phyloP scores from a whole-genome alignment of 2,888 invertebrate species.

The Ellobium chinense region DNA sequence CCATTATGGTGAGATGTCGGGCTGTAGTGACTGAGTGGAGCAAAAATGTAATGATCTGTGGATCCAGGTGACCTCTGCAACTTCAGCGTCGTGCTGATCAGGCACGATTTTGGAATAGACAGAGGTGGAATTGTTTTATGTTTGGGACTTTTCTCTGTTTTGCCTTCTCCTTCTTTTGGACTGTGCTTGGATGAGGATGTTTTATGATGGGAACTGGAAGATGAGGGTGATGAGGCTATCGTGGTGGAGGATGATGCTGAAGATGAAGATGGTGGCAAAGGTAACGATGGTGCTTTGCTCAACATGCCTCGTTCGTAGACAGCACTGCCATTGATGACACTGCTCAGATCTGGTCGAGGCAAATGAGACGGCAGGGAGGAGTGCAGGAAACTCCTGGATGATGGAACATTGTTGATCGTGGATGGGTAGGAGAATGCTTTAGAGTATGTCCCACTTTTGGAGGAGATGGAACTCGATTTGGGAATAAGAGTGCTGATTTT shows the following conservation, averaged over 20 bases:
- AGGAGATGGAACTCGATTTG: slow-evolving; percentile 35
- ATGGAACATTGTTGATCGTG: slow-evolving; percentile 37
- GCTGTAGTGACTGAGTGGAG: not conserved
- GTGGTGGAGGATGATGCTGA: not conserved
- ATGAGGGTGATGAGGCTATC: not conserved
- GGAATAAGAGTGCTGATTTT: slow-evolving; percentile 47
- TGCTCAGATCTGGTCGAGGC: slow-evolving; percentile 6
- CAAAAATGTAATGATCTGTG: slow-evolving; percentile 40
- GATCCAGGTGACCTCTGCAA: slow-evolving; percentile 45
- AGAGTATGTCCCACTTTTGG: slow-evolving; percentile 26
- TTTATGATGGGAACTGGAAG: not conserved
- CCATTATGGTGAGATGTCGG: slow-evolving; percentile 3
- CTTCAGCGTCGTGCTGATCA: slow-evolving; percentile 37
- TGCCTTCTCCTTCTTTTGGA: slow-evolving; percentile 19
- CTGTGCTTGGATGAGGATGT: slow-evolving; percentile 14
- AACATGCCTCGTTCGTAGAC: slow-evolving; percentile 2
- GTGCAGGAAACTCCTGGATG: slow-evolving; percentile 38
- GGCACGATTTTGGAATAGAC: slow-evolving; percentile 42
- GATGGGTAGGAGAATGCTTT: slow-evolving; percentile 41
- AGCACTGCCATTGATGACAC: slow-evolving; percentile 27
- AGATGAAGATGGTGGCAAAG: not conserved
- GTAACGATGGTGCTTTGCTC: not conserved
- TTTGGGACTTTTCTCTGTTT: slow-evolving; percentile 15
- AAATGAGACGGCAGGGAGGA: slow-evolving; percentile 15
- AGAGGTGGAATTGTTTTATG: slow-evolving; percentile 38